These are phyloP conservation scores for Hippopotamus amphibius DNA, from an alignment of 2,113 vertebrate species.

Conservation along the genomic window DNA sequence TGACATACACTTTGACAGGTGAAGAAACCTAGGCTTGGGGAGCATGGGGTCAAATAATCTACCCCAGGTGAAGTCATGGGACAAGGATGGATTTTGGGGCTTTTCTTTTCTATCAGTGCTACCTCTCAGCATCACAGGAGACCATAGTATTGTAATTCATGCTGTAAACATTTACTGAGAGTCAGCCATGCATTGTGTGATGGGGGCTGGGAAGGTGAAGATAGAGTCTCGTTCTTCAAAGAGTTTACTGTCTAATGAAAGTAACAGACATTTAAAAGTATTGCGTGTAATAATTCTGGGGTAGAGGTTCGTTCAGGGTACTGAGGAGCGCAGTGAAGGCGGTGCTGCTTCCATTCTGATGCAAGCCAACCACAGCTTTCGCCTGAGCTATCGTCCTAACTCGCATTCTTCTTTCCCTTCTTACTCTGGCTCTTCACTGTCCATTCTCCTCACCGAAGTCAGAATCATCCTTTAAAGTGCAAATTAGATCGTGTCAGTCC, in stretches of 20 bases:
- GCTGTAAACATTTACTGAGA: not conserved
- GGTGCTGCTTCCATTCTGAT: not conserved
- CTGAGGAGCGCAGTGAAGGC: fast-evolving
- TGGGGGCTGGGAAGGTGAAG: not conserved
- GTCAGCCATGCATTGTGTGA: not conserved
- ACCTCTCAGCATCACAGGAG: not conserved
- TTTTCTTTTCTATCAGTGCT: not conserved
- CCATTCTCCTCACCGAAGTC: not conserved
- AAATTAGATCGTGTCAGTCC: not conserved
- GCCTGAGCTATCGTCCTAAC: not conserved
- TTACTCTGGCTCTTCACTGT: not conserved
- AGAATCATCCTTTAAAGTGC: not conserved
- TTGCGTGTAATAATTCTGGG: not conserved
- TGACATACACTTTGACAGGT: not conserved
- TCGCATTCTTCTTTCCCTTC: not conserved
- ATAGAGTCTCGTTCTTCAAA: not conserved
- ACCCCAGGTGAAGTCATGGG: not conserved
- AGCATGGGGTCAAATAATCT: not conserved
- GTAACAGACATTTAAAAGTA: not conserved
- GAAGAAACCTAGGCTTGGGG: not conserved
- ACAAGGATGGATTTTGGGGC: not conserved
- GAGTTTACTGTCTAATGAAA: not conserved
- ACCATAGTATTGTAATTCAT: not conserved
- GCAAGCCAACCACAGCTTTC: not conserved
- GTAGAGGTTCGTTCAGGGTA: not conserved